phyloP scores from a whole-genome alignment of 2,113 vertebrate species.

The Cervus canadensis region DNA sequence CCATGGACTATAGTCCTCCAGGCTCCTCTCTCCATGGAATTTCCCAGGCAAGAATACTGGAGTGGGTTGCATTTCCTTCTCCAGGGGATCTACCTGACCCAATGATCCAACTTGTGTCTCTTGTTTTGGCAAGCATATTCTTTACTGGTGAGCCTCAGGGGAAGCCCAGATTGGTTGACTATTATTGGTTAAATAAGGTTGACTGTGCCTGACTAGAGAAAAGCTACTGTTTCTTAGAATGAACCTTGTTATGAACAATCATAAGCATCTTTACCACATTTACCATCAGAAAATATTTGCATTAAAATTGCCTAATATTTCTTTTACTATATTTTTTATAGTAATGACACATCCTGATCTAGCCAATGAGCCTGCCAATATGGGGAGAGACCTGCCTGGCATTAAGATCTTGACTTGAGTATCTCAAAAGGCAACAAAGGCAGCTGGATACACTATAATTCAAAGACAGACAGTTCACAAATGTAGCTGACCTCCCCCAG shows the following conservation, averaged over 20 bases:
- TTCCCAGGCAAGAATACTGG: not conserved
- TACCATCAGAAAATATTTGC: not conserved
- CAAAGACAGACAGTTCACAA: not conserved
- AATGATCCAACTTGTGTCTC: not conserved
- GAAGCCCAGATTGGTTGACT: not conserved
- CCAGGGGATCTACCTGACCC: not conserved
- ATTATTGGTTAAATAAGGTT: not conserved
- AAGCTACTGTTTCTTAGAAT: not conserved
- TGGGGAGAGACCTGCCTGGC: not conserved
- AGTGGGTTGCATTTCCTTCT: not conserved
- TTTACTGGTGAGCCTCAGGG: not conserved
- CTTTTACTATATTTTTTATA: not conserved
- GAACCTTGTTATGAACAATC: not conserved
- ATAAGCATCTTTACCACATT: not conserved
- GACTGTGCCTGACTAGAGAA: not conserved
- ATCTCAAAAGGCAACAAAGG: not conserved
- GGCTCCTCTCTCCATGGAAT: not conserved
- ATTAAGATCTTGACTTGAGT: not conserved
- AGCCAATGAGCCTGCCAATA: not conserved
- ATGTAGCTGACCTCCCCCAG: not conserved
- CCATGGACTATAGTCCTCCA: not conserved
- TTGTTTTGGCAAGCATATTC: not conserved
- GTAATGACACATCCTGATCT: not conserved
- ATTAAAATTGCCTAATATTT: not conserved
- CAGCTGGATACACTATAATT: not conserved